These are phyloP conservation scores for Agrotis segetum DNA, from an alignment of 2,888 invertebrate genomes.

Conservation along the genomic window DNA sequence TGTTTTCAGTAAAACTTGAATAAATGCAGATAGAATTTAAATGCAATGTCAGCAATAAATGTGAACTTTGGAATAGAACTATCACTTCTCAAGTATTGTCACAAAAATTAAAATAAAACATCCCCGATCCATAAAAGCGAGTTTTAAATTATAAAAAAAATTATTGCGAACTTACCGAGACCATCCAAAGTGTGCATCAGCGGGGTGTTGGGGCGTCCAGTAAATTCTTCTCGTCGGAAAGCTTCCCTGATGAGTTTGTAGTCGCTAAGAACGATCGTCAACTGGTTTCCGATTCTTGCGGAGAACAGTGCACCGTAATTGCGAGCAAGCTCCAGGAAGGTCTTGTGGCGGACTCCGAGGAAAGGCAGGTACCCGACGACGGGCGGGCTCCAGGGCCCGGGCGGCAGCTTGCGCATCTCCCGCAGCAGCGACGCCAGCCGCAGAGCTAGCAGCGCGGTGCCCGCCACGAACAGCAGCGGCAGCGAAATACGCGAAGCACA, in stretches of 20 bases:
- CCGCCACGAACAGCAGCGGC: constrained; percentile 86
- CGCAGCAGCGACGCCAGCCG: constrained; percentile 86
- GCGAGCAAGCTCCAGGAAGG: constrained; percentile 94
- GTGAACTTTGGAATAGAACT: no score
- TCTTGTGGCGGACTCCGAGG: constrained; percentile 94
- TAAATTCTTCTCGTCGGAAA: constrained; percentile 96
- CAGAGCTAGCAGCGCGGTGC: constrained; percentile 87
- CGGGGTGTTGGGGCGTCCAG: constrained; percentile 96
- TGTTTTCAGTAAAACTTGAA: not conserved
- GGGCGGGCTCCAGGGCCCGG: constrained; percentile 97
- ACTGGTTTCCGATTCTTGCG: constrained; percentile 95
- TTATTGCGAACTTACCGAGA: constrained; percentile 94
- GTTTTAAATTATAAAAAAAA: not conserved
- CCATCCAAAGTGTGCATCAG: constrained; percentile 96
- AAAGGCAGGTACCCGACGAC: constrained; percentile 96
- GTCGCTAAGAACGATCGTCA: constrained; percentile 96
- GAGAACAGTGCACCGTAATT: constrained; percentile 96
- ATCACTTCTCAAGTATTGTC: no score
- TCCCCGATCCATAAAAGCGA: not conserved
- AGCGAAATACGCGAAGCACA: constrained; percentile 83
- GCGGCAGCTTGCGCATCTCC: constrained; percentile 92
- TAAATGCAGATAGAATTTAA: not conserved
- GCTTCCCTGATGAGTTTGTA: constrained; percentile 96
- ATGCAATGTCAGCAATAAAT: not conserved
- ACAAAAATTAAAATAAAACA: not conserved